Evolutionary conservation across 2,888 invertebrate genomes (phyloP).

Genomic region (Phengaris arion): DNA sequence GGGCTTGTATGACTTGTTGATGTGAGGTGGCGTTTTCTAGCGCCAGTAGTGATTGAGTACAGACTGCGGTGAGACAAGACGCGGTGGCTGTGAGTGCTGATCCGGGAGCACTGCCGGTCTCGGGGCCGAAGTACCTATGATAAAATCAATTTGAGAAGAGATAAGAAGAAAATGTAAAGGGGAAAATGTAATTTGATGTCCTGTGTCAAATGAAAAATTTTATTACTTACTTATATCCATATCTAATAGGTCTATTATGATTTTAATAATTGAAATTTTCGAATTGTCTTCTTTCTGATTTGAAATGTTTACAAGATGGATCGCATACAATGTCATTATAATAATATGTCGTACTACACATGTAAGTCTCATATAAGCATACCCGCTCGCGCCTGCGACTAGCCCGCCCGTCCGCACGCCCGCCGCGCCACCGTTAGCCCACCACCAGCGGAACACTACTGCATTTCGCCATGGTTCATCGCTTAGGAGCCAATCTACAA

Average conservation of each 20-base stretch:
- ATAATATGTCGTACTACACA: not conserved
- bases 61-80: conserved; percentile 42
- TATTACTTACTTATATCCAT: too few species aligned
- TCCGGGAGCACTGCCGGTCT: not conserved
- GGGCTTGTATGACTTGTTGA: conserved; percentile 74
- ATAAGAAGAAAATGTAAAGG: too few species aligned
- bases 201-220: too few species aligned
- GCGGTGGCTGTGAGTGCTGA: conserved; percentile 51
- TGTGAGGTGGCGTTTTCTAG: conserved; percentile 84
- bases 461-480: conserved; percentile 61
- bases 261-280: too few species aligned
- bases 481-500: conserved; percentile 61
- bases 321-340: too few species aligned
- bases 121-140: not conserved
- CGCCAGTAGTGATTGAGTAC: conserved; percentile 73
- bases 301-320: too few species aligned
- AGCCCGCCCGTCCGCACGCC: conserved; percentile 37
- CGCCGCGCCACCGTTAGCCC: conserved; percentile 48
- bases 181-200: too few species aligned
- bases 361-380: not conserved
- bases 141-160: too few species aligned
- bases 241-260: too few species aligned
- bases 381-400: conserved; percentile 42
- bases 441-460: conserved; percentile 66
- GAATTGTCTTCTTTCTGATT: too few species aligned